phyloP scores from a whole-genome alignment of 2,113 vertebrate genomes.

The Caranx melampygus region DNA sequence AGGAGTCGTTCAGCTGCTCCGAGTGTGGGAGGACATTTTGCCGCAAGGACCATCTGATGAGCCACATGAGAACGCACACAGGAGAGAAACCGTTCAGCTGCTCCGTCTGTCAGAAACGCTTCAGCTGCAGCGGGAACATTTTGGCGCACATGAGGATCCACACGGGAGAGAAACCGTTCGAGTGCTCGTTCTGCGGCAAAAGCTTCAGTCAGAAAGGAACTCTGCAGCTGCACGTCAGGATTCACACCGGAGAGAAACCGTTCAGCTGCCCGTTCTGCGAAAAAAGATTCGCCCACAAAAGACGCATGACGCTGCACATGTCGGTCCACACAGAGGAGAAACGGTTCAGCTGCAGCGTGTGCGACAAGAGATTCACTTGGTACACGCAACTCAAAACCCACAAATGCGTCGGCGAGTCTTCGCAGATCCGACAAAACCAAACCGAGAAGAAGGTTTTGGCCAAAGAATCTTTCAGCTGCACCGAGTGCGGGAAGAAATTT shows the following conservation, averaged over 20 bases:
- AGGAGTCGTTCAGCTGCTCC: conserved; percentile 22
- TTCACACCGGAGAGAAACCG: conserved; percentile 37
- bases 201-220: conserved; percentile 72
- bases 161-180: conserved; percentile 30
- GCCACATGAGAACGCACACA: conserved; percentile 24
- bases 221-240: conserved; percentile 23
- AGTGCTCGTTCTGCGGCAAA: conserved; percentile 80
- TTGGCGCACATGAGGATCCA: conserved; percentile 51
- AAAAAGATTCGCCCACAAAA: conserved; percentile 20
- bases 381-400: conserved; percentile 49
- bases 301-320: conserved; percentile 55
- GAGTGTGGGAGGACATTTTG: conserved; percentile 22
- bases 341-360: background rate
- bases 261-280: background rate
- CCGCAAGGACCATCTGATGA: conserved; percentile 27
- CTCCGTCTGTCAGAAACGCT: conserved; percentile 70
- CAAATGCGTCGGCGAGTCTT: conserved; percentile 15
- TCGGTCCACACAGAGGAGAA: conserved; percentile 40
- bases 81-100: conserved; percentile 65
- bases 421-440: background rate
- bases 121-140: conserved; percentile 1
- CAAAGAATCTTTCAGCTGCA: conserved; percentile 32
- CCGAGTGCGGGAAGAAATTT: conserved; percentile 18
- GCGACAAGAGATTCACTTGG: conserved; percentile 32
- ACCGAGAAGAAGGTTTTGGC: background rate